A percentile compares a stretch with the other conserved stretches of the same genome.
Evolutionary conservation across 1,140 invertebrate genomes (phyloP).

Genomic region (Brachionus paranguensis): DNA sequence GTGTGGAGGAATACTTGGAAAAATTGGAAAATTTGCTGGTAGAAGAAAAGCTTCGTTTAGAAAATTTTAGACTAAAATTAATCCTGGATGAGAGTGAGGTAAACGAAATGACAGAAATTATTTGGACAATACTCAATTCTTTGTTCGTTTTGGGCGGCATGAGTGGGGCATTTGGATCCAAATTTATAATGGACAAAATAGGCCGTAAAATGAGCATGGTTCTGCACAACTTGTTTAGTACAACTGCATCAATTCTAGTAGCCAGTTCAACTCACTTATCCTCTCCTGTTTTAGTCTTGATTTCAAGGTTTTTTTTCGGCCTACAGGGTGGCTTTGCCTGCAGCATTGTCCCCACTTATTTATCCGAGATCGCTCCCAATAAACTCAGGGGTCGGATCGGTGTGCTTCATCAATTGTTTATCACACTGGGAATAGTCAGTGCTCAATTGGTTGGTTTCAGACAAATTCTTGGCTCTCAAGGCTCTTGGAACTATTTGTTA

Average conservation of each 20-base stretch:
- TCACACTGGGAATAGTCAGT: conserved; percentile 76
- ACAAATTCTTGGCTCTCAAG: conserved; percentile 42
- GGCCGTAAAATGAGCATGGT: neutral
- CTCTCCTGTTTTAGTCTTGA: neutral
- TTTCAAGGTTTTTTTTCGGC: conserved; percentile 26
- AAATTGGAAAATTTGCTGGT: neutral
- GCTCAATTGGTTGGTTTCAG: conserved; percentile 62
- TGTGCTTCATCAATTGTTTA: conserved; percentile 76
- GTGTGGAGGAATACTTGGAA: neutral
- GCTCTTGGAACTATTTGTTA: conserved; percentile 58
- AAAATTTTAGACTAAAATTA: neutral
- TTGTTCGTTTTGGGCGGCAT: conserved; percentile 37
- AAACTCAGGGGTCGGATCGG: conserved; percentile 73
- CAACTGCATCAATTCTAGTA: neutral
- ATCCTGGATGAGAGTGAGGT: neutral
- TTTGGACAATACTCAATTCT: conserved; percentile 6
- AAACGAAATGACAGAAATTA: neutral
- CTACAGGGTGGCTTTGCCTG: conserved; percentile 47
- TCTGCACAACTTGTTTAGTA: conserved; percentile 4
- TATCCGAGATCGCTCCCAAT: conserved; percentile 76
- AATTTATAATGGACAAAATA: neutral
- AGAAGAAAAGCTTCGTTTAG: neutral
- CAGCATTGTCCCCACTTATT: conserved; percentile 77
- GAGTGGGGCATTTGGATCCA: neutral
- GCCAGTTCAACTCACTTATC: neutral